Conservation (phyloP, 1,140 invertebrate genomes). For the Drosophila teissieri region DNA sequence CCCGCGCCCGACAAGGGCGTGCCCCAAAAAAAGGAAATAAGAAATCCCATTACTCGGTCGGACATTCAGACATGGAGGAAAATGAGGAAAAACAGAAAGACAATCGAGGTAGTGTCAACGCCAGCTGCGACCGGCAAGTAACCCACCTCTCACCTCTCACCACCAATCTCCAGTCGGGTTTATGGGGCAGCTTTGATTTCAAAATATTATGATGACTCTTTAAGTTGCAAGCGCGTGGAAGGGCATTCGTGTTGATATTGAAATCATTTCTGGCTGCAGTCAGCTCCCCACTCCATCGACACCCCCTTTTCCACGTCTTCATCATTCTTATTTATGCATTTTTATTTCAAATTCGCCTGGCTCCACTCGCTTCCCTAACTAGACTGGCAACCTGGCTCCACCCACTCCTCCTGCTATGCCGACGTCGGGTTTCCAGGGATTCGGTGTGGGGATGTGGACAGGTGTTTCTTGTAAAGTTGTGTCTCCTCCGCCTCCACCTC, state of each 20-base stretch:
- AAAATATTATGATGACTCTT: conserved; percentile 24
- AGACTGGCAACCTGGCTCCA: too few species aligned
- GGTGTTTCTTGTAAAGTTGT: too few species aligned
- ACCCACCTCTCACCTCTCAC: too few species aligned
- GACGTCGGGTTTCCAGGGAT: too few species aligned
- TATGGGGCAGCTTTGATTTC: conserved; percentile 71
- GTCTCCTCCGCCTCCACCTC: too few species aligned
- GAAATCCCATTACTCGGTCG: conserved; percentile 64
- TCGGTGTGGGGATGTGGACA: too few species aligned
- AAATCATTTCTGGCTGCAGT: too few species aligned
- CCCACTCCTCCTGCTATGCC: too few species aligned
- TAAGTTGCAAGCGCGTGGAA: neutral
- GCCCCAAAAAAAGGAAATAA: conserved; percentile 11
- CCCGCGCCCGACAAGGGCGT: too few species aligned
- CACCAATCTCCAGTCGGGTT: conserved; percentile 12
- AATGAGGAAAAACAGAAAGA: conserved; percentile 3
- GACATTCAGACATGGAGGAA: conserved; percentile 12
- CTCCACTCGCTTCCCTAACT: too few species aligned
- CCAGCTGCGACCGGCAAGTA: too few species aligned
- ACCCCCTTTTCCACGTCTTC: neutral
- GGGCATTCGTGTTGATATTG: neutral
- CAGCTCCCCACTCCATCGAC: too few species aligned
- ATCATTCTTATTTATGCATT: neutral
- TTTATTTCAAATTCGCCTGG: neutral
- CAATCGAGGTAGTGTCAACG: conserved; percentile 18